Base-by-base conservation (phyloP, 2,113 vertebrate species). In the Oncorhynchus keta region DNA sequence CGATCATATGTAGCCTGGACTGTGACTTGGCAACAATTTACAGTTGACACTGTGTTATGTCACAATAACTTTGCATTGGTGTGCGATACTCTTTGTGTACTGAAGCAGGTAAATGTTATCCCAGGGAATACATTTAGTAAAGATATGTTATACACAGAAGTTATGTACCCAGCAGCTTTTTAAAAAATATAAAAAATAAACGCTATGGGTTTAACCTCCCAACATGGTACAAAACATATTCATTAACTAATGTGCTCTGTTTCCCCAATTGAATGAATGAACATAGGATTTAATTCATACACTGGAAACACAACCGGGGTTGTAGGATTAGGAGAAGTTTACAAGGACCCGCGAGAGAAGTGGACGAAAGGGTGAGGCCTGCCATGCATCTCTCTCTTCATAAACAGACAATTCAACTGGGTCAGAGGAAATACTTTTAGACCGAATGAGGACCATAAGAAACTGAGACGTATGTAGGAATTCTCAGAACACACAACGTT, bases 231-330 rank as follows among this genome's bases (percentile, higher is more conserved):
- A 71, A 88, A 95, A 82, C 2, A 59, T 2, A n/a, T 57, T 90
- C 77, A 86, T 80, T 84, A 9, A 16, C 74, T 8, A 28, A 88
- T 73, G 76, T 68, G 24, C 68, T 83, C 59, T 81, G 22, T 81
- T 67, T 79, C 64, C 78, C 45, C 74, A 69, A 71, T 69, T 69
- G 83, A 83, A 87, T 49, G 24, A 22, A 79, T 83, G 79, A 82
- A 88, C 18, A 30, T 96, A 99, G 97, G 97, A 92, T 93, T 93
- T 90, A 94, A 94, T 91, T 94, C 95, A 78, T 96, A 96, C 91
- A 91, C 92, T 93, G 97, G 95, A 94, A 95, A 96, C 92, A 85
- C 94, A 66, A 93, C 95, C 92, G 93, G 94, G 78, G 86, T 92
- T 87, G 86, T 91, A 89, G 95, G 95, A 81, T 84, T 93, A 67